Conservation (phyloP, 2,888 invertebrate genomes). For the Euzophera pinguis region DNA sequence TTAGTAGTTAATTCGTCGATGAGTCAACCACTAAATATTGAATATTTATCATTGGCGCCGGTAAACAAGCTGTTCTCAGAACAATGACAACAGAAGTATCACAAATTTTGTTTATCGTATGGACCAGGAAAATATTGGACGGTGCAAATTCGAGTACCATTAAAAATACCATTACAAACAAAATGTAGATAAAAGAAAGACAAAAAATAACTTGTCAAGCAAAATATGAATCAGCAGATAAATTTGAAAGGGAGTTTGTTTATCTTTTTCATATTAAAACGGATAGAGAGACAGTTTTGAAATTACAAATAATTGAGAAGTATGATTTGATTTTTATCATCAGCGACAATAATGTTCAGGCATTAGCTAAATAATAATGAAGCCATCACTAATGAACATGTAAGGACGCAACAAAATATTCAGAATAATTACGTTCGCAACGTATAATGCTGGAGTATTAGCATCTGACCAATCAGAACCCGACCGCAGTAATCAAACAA, state of each 20-base stretch:
- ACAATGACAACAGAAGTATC: constrained; percentile 4
- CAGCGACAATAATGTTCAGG: no score
- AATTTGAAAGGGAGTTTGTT: no score
- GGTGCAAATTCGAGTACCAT: no score
- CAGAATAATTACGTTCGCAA: not conserved
- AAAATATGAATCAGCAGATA: no score
- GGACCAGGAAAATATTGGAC: not conserved
- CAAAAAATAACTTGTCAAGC: no score
- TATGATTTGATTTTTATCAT: no score
- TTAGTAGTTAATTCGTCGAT: not conserved
- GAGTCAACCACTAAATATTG: constrained; percentile 9
- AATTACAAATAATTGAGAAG: no score
- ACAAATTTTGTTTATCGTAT: not conserved
- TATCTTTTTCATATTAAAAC: no score
- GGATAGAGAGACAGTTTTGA: no score
- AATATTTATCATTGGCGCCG: constrained; percentile 8
- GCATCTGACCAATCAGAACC: not conserved
- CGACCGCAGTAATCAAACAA: constrained; percentile 4
- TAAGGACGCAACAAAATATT: no score
- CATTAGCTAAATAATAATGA: no score
- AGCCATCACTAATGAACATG: no score
- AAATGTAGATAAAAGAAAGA: not conserved
- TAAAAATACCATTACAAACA: not conserved
- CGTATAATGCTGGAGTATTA: not conserved
- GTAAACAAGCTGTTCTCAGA: not conserved